Evolutionary conservation across 2,888 invertebrate genomes (phyloP), one percentile per base, ranked within the genome.

Genomic region (Keiferia lycopersicella): DNA sequence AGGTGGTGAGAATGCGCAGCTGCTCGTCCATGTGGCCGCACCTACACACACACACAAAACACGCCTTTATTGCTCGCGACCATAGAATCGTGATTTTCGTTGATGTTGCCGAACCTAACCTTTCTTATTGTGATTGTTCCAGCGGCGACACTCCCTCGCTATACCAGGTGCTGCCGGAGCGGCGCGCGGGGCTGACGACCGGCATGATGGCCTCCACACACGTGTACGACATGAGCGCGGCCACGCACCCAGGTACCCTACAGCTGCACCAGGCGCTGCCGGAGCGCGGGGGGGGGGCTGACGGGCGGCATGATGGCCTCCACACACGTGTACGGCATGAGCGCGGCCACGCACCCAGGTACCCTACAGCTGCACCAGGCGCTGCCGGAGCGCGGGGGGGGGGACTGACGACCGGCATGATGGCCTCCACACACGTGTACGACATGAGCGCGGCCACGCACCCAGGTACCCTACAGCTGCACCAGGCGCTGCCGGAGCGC

Each of bases 181-280:
- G 98, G 77, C 96, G 97, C 69, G 95, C 96, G 34, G 98, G 98
- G 65, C 94, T 97, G 61, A 94, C 99, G 64, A 95, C 96, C 0
- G 96, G 96, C 64, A 99, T 99, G 98, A 98, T 99, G 98, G 99
- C 96, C 2, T 99, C 99, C 57, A 98, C 98, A 0, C 99, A 99
- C 85, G 98, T 99, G 0, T 99, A 99, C 83, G 99, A 99, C 81
- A 95, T 99, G 88, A 94, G 95, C 48, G 93, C 61, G 4, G 34
- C 94, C 30, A 93, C 93, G 67, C 91, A 87, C 66, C 87, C 86
- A 2, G 88, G 91, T 89, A 67, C 65, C 2, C 8, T 16, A 26
- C 26, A 26, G 6, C 6, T 26, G 6, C 6, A 26, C 26, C 26
- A 26, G 6, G 26, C 6, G 26, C 6, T 26, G 26, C 26, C 26